These are phyloP conservation scores for Drosophila biarmipes DNA, from an alignment of 1,140 invertebrate species.

Conservation along the genomic window DNA sequence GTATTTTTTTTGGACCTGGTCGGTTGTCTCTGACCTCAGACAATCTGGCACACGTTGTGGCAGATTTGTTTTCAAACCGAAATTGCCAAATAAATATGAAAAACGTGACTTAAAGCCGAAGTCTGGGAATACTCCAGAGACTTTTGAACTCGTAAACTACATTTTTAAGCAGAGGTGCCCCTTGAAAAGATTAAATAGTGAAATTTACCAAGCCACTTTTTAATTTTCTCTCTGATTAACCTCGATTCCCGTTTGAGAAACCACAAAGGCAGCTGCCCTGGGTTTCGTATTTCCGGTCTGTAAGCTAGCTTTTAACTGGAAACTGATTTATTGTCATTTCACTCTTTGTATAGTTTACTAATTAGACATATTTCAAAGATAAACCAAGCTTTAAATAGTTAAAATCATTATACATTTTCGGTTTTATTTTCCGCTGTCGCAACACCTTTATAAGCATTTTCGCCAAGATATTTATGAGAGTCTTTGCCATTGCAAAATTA, in stretches of 20 bases:
- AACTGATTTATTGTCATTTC: constrained; percentile 55
- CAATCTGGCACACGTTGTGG: constrained; percentile 77
- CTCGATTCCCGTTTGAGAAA: constrained; percentile 48
- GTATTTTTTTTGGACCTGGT: constrained; percentile 36
- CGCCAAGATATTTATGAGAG: constrained; percentile 61
- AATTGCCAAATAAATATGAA: constrained; percentile 73
- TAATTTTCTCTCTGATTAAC: constrained; percentile 67
- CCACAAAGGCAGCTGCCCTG: constrained; percentile 47
- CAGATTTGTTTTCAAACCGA: constrained; percentile 31
- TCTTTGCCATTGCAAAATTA: constrained; percentile 56
- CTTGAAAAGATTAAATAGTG: constrained; percentile 43
- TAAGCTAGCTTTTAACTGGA: constrained; percentile 39
- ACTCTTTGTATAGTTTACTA: constrained; percentile 38
- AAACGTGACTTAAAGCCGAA: constrained; percentile 62
- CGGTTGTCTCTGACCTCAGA: constrained; percentile 63
- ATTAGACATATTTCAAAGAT: constrained; percentile 57
- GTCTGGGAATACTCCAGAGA: constrained; percentile 9
- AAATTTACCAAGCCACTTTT: constrained; percentile 51
- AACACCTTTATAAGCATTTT: constrained; percentile 70
- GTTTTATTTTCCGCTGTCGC: constrained; percentile 49
- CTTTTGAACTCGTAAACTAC: constrained; percentile 12
- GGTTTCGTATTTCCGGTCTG: constrained; percentile 59
- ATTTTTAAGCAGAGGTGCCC: constrained; percentile 1
- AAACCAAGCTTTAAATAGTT: constrained; percentile 21
- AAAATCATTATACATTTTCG: constrained; percentile 5